Conservation (phyloP, 1,140 invertebrate genomes). For the Hirudo medicinalis region DNA sequence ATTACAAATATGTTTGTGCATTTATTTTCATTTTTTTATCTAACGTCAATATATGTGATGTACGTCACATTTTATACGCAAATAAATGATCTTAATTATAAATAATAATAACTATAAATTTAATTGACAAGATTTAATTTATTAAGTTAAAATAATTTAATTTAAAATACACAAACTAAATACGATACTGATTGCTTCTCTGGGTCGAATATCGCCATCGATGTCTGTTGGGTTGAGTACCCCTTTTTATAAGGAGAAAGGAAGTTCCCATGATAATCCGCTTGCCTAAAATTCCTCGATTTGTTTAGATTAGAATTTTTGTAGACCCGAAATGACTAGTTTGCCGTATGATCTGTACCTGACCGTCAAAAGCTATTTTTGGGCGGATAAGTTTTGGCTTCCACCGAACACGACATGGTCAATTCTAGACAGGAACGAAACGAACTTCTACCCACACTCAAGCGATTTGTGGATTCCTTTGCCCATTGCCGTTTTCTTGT, state of each 20-base stretch:
- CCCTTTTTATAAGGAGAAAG: not conserved
- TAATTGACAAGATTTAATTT: too few species aligned
- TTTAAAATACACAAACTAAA: too few species aligned
- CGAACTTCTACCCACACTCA: constrained; percentile 14
- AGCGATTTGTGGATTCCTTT: constrained; percentile 21
- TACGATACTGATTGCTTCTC: not conserved
- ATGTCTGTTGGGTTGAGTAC: not conserved
- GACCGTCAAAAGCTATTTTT: constrained; percentile 20
- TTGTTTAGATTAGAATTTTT: not conserved
- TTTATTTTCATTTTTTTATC: too few species aligned
- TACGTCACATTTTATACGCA: too few species aligned
- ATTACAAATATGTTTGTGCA: too few species aligned
- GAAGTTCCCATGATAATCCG: not conserved
- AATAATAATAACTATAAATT: too few species aligned
- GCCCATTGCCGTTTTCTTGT: constrained; percentile 20
- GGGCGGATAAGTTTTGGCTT: constrained; percentile 22
- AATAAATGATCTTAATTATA: too few species aligned
- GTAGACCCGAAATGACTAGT: not conserved
- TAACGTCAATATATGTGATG: too few species aligned
- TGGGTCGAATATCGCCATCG: not conserved
- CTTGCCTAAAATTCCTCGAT: not conserved
- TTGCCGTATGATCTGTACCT: not conserved
- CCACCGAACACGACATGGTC: constrained; percentile 21
- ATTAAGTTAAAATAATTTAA: too few species aligned
- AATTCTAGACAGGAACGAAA: constrained; percentile 20